A percentile compares a stretch with the other conserved stretches of the same genome.
Evolutionary conservation across 1,140 invertebrate species (phyloP).

Genomic region (Ostrea edulis): DNA sequence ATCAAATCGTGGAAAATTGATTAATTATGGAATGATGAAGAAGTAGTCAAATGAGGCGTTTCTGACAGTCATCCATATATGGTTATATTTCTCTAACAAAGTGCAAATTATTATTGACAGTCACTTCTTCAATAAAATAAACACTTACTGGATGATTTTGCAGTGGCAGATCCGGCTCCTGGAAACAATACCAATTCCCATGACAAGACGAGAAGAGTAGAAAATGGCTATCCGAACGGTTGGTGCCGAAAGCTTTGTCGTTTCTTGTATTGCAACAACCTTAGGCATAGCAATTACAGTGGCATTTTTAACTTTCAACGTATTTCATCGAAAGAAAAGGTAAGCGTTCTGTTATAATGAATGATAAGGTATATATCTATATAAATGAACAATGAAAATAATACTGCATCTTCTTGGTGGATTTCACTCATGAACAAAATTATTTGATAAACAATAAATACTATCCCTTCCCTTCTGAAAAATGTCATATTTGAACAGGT

Average conservation of each 20-base stretch:
- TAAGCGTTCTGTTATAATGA: not conserved
- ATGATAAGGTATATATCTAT: not conserved
- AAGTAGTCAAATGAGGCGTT: not conserved
- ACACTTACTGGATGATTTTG: not conserved
- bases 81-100: not conserved
- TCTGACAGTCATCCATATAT: not conserved
- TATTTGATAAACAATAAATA: too few relatives aligned
- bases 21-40: slow-evolving; percentile 6
- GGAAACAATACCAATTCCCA: not conserved
- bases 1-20: not conserved
- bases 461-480: too few relatives aligned
- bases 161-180: not conserved
- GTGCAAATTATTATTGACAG: slow-evolving; percentile 34
- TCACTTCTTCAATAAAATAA: not conserved
- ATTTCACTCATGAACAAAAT: too few relatives aligned
- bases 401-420: not conserved
- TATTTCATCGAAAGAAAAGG: slow-evolving; percentile 57
- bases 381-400: too few relatives aligned
- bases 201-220: not conserved
- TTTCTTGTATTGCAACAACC: slow-evolving; percentile 52
- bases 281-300: slow-evolving; percentile 49
- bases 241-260: slow-evolving; percentile 46
- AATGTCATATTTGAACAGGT: slow-evolving; percentile 50
- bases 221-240: slow-evolving; percentile 39
- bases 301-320: slow-evolving; percentile 53